A percentile compares a stretch with the other conserved stretches of the same genome.
These are phyloP conservation scores for Cremastinae sp. DNA, from an alignment of 2,888 invertebrate species.

Conservation along the genomic window DNA sequence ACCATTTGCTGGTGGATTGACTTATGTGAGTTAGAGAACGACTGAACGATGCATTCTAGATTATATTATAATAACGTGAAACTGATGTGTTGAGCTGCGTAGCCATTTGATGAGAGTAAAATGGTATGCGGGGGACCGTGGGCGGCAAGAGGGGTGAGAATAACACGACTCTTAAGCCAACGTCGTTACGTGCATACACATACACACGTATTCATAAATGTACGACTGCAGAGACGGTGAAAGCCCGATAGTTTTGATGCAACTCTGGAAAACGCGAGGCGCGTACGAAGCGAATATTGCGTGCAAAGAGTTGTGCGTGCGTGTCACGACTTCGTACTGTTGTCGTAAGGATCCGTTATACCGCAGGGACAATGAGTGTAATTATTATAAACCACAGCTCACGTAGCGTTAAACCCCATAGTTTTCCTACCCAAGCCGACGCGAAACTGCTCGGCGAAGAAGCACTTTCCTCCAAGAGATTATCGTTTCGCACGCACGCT, in stretches of 20 bases:
- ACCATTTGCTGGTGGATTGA: conserved; percentile 65
- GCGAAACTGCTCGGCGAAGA: conserved; percentile 47
- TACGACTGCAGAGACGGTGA: conserved; percentile 34
- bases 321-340: conserved; percentile 61
- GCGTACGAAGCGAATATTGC: conserved; percentile 55
- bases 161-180: conserved; percentile 47
- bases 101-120: conserved; percentile 30
- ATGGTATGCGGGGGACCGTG: conserved; percentile 8
- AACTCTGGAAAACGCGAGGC: conserved; percentile 48
- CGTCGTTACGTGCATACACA: conserved; percentile 22
- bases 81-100: conserved; percentile 51
- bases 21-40: conserved; percentile 59
- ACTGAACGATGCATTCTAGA: conserved; percentile 46
- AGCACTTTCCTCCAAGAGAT: conserved; percentile 34
- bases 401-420: conserved; percentile 63
- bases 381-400: conserved; percentile 71
- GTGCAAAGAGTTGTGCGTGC: conserved; percentile 68
- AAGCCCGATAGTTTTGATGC: conserved; percentile 41
- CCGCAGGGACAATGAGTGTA: conserved; percentile 72
- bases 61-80: conserved; percentile 39
- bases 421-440: conserved; percentile 24
- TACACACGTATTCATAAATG: conserved; percentile 25
- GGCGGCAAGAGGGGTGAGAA: conserved; percentile 21
- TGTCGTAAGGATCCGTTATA: conserved; percentile 55
- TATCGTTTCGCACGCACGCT: conserved; percentile 42